Evolutionary conservation across 2,113 vertebrate genomes (phyloP).

Genomic region (Craseonycteris thonglongyai): DNA sequence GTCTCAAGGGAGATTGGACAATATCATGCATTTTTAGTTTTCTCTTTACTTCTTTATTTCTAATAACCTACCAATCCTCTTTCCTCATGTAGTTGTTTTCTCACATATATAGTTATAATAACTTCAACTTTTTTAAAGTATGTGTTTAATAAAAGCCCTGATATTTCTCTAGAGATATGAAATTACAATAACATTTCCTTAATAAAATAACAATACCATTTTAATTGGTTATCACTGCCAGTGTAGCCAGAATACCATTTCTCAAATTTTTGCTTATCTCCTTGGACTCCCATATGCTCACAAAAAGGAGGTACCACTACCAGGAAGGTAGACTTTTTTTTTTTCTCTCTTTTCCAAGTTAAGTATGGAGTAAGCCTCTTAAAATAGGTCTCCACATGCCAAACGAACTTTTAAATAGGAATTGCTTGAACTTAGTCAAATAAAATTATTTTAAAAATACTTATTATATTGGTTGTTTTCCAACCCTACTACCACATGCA

Average conservation of each 20-base stretch:
- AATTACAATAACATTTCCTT: conserved; percentile 20
- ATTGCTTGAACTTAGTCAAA: neutral
- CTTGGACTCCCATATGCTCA: neutral
- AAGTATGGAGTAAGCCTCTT: neutral
- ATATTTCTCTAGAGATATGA: conserved; percentile 45
- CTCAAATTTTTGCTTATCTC: neutral
- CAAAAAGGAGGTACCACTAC: neutral
- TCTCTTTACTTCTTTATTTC: conserved; percentile 28
- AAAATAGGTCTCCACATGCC: neutral
- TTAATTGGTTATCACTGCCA: conserved; percentile 29
- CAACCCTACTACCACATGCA: neutral
- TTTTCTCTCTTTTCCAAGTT: neutral
- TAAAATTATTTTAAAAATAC: neutral
- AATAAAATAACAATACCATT: conserved; percentile 46
- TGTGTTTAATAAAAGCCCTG: conserved; percentile 59
- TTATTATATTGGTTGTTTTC: neutral
- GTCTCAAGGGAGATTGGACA: conserved; percentile 2
- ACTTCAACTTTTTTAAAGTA: conserved; percentile 48
- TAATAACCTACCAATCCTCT: conserved; percentile 19
- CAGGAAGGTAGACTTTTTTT: neutral
- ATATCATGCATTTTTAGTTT: conserved; percentile 23
- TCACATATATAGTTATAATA: neutral
- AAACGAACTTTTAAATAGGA: neutral
- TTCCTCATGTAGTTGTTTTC: neutral
- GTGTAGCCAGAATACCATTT: neutral